Evolutionary conservation across 1,140 invertebrate genomes (phyloP), one percentile per base, ranked within the genome.

Genomic region (Drosophila repletoides): DNA sequence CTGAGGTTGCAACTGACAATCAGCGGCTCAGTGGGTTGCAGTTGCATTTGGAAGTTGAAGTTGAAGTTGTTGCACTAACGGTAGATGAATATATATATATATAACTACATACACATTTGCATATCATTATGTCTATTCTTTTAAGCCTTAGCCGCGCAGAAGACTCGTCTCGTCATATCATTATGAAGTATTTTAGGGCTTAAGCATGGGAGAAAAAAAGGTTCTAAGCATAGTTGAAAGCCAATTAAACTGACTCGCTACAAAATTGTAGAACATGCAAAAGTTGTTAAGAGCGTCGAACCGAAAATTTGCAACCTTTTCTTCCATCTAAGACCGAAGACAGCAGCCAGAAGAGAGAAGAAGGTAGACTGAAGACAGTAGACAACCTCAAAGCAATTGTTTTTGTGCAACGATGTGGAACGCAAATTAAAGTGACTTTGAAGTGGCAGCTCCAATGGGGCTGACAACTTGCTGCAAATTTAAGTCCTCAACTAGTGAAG

Each of bases 231-330:
- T 28, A 38, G 48, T 5, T 7, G 29, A 10, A 15, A 36, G 34
- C 63, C 71, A 75, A 75, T 86, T 79, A 80, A 86, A 72, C 46
- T 55, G 22, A n/a, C 70, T 60, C 49, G 51, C 56, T 26, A 69
- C 41, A 69, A 65, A 64, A 75, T 58, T 71, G 77, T 76, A 83
- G n/a, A n/a, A 65, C 76, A 77, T 73, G 75, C 69, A 68, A 52
- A 63, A 77, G 73, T 48, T 66, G 71, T 71, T 75, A 65, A 70
- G 31, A 5, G 10, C 73, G 75, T 40, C 70, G 66, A 77, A 79
- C 61, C 75, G 75, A 80, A 86, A 72, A 79, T 80, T 74, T 65
- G n/a, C n/a, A n/a, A n/a, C n/a, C n/a, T n/a, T n/a, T n/a, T n/a
- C n/a, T n/a, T n/a, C n/a, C n/a, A n/a, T n/a, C n/a, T n/a, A 48